Conservation (phyloP, 2,113 vertebrate species). For the Hemicordylus capensis region DNA sequence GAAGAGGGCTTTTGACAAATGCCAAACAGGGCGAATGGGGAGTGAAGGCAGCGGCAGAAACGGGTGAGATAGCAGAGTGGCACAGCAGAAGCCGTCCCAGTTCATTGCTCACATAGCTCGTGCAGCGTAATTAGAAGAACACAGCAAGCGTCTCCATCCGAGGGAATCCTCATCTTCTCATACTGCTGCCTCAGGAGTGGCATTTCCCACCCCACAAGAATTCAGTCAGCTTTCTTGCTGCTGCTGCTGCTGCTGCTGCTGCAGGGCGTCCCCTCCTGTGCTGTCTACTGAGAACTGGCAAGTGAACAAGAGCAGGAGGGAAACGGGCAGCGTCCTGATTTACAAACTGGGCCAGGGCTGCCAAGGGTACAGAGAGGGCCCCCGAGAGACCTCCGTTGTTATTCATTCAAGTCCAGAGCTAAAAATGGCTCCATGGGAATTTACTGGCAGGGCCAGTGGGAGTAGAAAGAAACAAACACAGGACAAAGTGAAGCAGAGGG, state of each 20-base stretch:
- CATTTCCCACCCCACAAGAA: background rate
- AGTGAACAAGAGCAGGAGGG: background rate
- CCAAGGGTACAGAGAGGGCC: slow-evolving; percentile 44
- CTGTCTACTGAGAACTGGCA: slow-evolving; percentile 4
- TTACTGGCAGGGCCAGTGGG: slow-evolving; percentile 40
- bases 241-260: background rate
- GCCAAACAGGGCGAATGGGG: background rate
- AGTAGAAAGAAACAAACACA: slow-evolving; percentile 20
- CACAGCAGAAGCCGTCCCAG: background rate
- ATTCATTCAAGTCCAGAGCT: slow-evolving; percentile 52
- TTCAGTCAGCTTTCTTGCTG: background rate
- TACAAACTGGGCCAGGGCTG: slow-evolving; percentile 46
- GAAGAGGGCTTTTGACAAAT: background rate
- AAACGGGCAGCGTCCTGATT: slow-evolving; percentile 43
- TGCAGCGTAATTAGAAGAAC: background rate
- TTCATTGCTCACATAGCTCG: background rate
- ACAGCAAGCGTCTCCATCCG: background rate
- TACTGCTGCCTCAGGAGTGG: background rate
- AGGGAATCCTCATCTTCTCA: background rate
- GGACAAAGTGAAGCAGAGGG: background rate
- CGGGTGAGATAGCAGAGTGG: background rate
- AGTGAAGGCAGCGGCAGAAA: background rate
- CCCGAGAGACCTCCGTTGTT: slow-evolving; percentile 33
- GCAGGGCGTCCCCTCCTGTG: background rate
- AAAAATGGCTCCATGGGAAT: slow-evolving; percentile 71